phyloP scores from a whole-genome alignment of 1,140 invertebrate species.

The Diachasmimorpha longicaudata region DNA sequence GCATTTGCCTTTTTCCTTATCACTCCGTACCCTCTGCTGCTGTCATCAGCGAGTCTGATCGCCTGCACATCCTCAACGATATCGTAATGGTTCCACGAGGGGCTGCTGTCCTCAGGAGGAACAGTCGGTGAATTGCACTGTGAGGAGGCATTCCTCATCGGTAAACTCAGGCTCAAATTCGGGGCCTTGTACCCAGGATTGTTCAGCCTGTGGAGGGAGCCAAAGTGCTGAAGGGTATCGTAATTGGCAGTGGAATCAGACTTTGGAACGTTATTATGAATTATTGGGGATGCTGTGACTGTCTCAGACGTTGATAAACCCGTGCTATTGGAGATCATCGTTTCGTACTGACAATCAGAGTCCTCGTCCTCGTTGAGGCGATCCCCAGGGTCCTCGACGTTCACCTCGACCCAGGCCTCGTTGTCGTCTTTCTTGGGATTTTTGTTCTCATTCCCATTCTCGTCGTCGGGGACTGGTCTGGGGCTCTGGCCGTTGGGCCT shows the following conservation, averaged over 20 bases:
- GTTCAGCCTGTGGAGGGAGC: slow-evolving; percentile 72
- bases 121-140: slow-evolving; percentile 57
- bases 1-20: slow-evolving; percentile 71
- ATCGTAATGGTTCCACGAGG: slow-evolving; percentile 72
- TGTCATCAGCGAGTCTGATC: slow-evolving; percentile 76
- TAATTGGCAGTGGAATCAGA: slow-evolving; percentile 64
- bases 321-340: slow-evolving; percentile 4
- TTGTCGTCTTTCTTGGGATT: not conserved
- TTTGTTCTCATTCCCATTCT: not conserved
- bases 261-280: slow-evolving; percentile 40
- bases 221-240: slow-evolving; percentile 81
- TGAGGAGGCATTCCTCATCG: slow-evolving; percentile 12
- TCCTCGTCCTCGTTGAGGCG: not conserved
- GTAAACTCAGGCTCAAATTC: slow-evolving; percentile 27
- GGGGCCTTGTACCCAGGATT: slow-evolving; percentile 71
- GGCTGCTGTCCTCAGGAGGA: slow-evolving; percentile 46
- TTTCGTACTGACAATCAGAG: slow-evolving; percentile 23
- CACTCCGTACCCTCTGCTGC: slow-evolving; percentile 78
- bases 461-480: not conserved
- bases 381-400: not conserved
- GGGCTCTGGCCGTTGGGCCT: not conserved
- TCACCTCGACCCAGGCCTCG: not conserved
- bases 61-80: slow-evolving; percentile 71
- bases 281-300: slow-evolving; percentile 39
- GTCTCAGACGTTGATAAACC: not conserved